Evolutionary conservation across 2,113 vertebrate species (phyloP).

Genomic region (Chaenocephalus aceratus): DNA sequence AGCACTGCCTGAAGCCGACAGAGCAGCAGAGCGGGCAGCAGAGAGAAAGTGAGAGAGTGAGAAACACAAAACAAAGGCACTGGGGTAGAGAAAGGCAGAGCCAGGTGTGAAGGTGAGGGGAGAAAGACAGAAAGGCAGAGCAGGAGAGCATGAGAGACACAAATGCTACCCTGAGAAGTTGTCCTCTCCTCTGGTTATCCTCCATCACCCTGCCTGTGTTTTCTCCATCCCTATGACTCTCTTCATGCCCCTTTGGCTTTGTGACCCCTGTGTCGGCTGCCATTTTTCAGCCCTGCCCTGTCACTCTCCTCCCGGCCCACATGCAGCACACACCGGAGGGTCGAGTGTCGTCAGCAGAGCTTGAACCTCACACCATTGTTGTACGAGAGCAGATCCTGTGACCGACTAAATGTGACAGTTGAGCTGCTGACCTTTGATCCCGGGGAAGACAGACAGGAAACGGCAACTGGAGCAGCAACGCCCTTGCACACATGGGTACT

Average conservation of each 20-base stretch:
- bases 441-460: slow-evolving; percentile 40
- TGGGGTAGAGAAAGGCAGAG: slow-evolving; percentile 31
- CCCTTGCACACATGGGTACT: slow-evolving; percentile 44
- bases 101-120: slow-evolving; percentile 46
- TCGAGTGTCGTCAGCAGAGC: slow-evolving; percentile 64
- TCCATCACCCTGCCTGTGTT: slow-evolving; percentile 69
- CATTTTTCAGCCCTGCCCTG: slow-evolving; percentile 57
- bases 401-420: slow-evolving; percentile 75
- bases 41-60: slow-evolving; percentile 39
- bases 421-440: slow-evolving; percentile 75
- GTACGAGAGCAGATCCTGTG: slow-evolving; percentile 72
- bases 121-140: slow-evolving; percentile 35
- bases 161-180: slow-evolving; percentile 44
- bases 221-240: slow-evolving; percentile 59
- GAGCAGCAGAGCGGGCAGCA: slow-evolving; percentile 73
- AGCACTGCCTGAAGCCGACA: slow-evolving; percentile 67
- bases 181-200: slow-evolving; percentile 65
- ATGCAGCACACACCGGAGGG: slow-evolving; percentile 43
- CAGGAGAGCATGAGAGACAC: slow-evolving; percentile 52
- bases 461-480: slow-evolving; percentile 30
- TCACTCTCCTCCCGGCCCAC: slow-evolving; percentile 63
- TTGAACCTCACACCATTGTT: slow-evolving; percentile 67
- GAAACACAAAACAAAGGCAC: slow-evolving; percentile 26
- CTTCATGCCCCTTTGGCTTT: slow-evolving; percentile 73
- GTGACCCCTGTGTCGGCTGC: slow-evolving; percentile 73